Base-by-base conservation (phyloP, 2,888 invertebrate genomes). In the Hemithea aestivaria region DNA sequence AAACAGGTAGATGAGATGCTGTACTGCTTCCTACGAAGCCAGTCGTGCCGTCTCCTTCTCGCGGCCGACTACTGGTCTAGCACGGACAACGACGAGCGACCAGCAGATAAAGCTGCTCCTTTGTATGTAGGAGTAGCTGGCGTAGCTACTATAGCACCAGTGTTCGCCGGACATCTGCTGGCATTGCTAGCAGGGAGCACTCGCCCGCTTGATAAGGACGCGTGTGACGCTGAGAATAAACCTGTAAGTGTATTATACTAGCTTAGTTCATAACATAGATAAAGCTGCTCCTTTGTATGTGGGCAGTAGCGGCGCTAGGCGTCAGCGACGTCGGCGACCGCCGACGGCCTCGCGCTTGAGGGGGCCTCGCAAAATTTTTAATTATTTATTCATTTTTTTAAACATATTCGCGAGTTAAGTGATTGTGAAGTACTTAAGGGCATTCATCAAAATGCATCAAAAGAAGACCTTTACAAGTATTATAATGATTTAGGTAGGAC, bases 1-100 rank as follows among this genome's bases (percentile, higher is more conserved):
- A 29, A 29, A 1, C 58, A 91, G 90, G 88, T 92, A 1, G 91
- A 94, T 72, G 93, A 95, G 62, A 88, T 96, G 62, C 78, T 96
- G 10, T 88, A 92, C 66, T 96, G 96, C 69, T 96, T 94, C 68
- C 69, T 95, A 44, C 81, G 89, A 33, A 91, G 91, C 47, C 89
- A 92, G 7, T 90, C 92, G 38, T 96, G 96, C 62, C 87, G 89
- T 3, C 74, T 92, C 7, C 73, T 89, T 26, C 74, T 85, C n/a
- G 89, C 88, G 2, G 88, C 87, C n/a, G 83, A 88, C 56, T 87
- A 53, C 62, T 80, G 55, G 57, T 71, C 41, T 56, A 73, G 45
- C 59, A 70, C 73, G 51, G 55, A 62, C 20, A 48, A 29, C 45
- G 60, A 48, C 1, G 61, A 61, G n/a, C 11, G 29, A 1, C 48